Evolutionary conservation across 2,888 invertebrate species (phyloP), one percentile per base, ranked within the genome.

Genomic region (Sinohyriopsis cumingii): DNA sequence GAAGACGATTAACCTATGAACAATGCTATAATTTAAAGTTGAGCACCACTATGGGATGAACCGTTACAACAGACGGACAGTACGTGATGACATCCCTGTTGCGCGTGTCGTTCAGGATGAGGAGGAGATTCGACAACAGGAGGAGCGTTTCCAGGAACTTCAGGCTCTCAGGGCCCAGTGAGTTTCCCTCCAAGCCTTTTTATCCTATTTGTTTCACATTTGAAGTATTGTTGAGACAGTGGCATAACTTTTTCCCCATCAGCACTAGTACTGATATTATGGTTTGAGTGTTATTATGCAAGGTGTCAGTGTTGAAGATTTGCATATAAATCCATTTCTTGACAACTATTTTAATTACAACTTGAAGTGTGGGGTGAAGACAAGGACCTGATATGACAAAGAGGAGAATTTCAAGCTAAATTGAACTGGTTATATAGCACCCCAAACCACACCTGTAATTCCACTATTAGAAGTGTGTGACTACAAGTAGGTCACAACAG

Each of bases 41-140:
- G 92, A 93, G 79, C 93, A 94, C 83, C 95, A 95, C 89, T 94
- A 94, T 85, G 93, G 93, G 65, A 93, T 94, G 68, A 95, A 95
- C 90, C 93, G 94, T 80, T 93, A 92, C 72, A 92, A 95, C 69
- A 94, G 95, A 90, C 94, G 94, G 6, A 92, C 94, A 68, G 94
- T 95, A 9, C 91, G 95, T 59, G 94, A 94, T 85, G 95, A 95
- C 90, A 92, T 94, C 83, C 95, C 95, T 7, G 92, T 93, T 83
- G 95, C 95, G 1, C 91, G 93, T 78, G 92, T 93, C 77, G 94
- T 95, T 81, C 95, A 95, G 89, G 90, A 92, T 67, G 92, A 93
- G 82, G 94, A 94, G 86, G 93, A 93, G 82, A 91, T 92, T 83
- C 92, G 93, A 85, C 90, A 94, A 68, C 94, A 95, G 55, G 92